Conservation (phyloP, 2,888 invertebrate genomes). For the Schizotus pectinicornis region DNA sequence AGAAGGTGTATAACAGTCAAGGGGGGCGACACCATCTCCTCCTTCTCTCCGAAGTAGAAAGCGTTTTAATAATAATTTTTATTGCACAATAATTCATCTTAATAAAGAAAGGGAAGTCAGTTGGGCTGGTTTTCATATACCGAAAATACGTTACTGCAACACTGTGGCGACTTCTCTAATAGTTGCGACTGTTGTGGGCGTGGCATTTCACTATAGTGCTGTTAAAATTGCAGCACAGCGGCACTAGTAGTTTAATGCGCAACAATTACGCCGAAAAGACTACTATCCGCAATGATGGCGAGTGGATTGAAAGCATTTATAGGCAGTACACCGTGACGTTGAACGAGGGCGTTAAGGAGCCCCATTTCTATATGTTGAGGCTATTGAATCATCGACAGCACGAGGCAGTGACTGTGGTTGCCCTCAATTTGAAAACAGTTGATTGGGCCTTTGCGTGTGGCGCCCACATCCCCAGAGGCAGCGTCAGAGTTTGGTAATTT, state of each 20-base stretch:
- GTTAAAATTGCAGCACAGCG: constrained; percentile 48
- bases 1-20: no score
- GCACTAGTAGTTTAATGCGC: constrained; percentile 44
- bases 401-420: constrained; percentile 70
- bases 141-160: no score
- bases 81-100: no score
- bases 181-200: no score
- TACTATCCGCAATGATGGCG: constrained; percentile 54
- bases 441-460: constrained; percentile 83
- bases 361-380: constrained; percentile 66
- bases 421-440: constrained; percentile 69
- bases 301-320: constrained; percentile 62
- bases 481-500: constrained; percentile 68
- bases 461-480: constrained; percentile 62
- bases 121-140: no score
- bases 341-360: constrained; percentile 45
- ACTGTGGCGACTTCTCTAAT: no score
- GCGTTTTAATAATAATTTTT: no score
- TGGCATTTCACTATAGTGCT: no score
- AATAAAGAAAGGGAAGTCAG: no score
- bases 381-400: constrained; percentile 63
- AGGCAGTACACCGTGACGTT: constrained; percentile 57
- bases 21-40: no score
- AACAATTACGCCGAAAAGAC: constrained; percentile 50
- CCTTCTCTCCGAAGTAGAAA: no score